Percentiles rank a stretch among this genome's conserved stretches.
Conservation (phyloP, 2,888 invertebrate genomes). For the Pristionchus maxplancki region DNA sequence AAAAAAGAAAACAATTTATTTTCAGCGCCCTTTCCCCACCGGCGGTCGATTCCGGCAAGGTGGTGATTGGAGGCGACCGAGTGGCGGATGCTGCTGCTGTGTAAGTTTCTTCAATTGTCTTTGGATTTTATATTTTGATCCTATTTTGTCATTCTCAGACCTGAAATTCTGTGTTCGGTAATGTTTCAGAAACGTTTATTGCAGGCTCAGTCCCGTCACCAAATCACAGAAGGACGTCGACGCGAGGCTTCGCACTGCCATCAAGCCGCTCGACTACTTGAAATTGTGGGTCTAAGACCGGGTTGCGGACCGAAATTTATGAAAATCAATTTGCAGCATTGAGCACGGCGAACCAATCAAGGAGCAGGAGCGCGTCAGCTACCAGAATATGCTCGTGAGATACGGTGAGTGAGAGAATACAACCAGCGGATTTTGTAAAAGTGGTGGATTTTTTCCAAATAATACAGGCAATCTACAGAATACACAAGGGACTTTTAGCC, state of each 20-base stretch:
- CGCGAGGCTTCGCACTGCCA: background rate
- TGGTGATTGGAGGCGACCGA: background rate
- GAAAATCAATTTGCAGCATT: no score
- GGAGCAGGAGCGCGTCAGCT: conserved; percentile 18
- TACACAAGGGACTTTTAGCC: background rate
- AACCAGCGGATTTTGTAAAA: no score
- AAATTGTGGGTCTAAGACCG: background rate
- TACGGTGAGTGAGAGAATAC: conserved; percentile 2
- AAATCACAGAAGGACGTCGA: background rate
- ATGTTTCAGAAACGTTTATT: no score
- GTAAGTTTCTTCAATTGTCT: background rate
- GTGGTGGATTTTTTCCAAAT: no score
- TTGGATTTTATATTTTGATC: no score
- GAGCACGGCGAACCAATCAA: background rate
- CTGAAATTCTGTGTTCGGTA: no score
- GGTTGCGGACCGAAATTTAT: no score
- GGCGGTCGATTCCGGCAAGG: background rate
- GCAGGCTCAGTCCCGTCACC: no score
- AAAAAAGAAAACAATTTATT: no score
- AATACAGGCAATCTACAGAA: background rate
- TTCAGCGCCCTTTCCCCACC: background rate
- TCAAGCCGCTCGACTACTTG: background rate
- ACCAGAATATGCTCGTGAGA: conserved; percentile 30
- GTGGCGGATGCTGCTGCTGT: background rate
- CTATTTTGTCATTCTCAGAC: no score